Conservation (phyloP, 2,797 vertebrate species). For the Jordanella pulchra region DNA sequence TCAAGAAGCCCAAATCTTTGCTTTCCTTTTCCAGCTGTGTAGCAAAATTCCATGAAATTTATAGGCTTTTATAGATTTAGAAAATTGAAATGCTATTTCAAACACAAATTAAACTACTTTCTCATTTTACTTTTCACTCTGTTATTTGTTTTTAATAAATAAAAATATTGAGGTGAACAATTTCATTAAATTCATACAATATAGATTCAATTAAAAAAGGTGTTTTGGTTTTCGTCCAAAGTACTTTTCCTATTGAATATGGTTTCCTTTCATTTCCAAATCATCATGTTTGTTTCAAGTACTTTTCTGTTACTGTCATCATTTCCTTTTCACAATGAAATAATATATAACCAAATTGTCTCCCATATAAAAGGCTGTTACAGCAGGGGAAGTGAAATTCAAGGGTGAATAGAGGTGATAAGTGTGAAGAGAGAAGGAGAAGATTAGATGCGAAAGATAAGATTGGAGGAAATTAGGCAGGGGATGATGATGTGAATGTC, state of each 20-base stretch:
- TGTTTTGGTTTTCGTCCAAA: neutral
- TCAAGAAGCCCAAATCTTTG: constrained; percentile 3
- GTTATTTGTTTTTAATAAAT: neutral
- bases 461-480: constrained; percentile 11
- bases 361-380: constrained; percentile 48
- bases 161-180: neutral
- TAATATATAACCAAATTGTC: constrained; percentile 36
- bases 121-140: neutral
- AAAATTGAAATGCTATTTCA: neutral
- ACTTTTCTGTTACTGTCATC: neutral
- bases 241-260: neutral
- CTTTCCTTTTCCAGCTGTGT: constrained; percentile 8
- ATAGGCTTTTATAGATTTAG: neutral
- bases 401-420: constrained; percentile 10
- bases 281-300: neutral
- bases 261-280: neutral
- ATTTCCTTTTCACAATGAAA: constrained; percentile 30
- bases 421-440: constrained; percentile 40
- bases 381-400: constrained; percentile 27
- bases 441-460: constrained; percentile 23
- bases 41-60: constrained; percentile 8
- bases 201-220: neutral
- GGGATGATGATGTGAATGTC: constrained; percentile 26
- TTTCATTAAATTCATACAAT: too few species aligned
- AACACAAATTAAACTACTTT: neutral